Percentiles rank a stretch among this genome's conserved stretches.
phyloP scores from a whole-genome alignment of 2,888 invertebrate species.

The Mythimna ferrago region DNA sequence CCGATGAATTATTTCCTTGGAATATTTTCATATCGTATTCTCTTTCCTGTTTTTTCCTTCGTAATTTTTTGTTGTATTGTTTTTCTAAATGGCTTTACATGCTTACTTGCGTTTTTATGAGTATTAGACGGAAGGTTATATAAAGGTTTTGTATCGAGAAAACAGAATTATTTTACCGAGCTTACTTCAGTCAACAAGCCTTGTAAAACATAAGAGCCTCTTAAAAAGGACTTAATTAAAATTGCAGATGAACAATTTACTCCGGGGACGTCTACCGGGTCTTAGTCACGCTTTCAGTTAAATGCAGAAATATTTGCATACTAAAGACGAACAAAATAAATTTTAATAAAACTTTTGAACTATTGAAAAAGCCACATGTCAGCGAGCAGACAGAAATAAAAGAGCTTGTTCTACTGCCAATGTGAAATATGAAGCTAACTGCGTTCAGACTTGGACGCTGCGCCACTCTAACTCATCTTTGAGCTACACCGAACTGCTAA shows the following conservation, averaged over 20 bases:
- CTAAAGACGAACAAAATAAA: conserved; percentile 49
- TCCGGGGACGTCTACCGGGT: conserved; percentile 5
- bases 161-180: conserved; percentile 12
- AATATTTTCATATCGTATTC: conserved; percentile 62
- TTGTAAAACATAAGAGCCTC: conserved; percentile 27
- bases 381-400: conserved; percentile 84
- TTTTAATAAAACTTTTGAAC: conserved; percentile 68
- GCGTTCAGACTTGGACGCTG: conserved; percentile 73
- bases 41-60: conserved; percentile 45
- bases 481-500: conserved; percentile 65
- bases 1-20: conserved; percentile 65
- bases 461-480: conserved; percentile 75
- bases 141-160: conserved; percentile 37
- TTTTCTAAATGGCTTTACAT: conserved; percentile 54
- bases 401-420: conserved; percentile 70
- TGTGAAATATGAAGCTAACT: conserved; percentile 84
- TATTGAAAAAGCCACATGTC: conserved; percentile 76
- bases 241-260: conserved; percentile 18
- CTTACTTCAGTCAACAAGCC: conserved; percentile 11
- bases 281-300: conserved; percentile 8
- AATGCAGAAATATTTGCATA: conserved; percentile 46
- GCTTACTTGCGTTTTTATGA: conserved; percentile 45
- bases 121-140: conserved; percentile 35
- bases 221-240: conserved; percentile 31
- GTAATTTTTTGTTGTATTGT: conserved; percentile 51